phyloP scores from a whole-genome alignment of 2,888 invertebrate species.

The Meganola albula region DNA sequence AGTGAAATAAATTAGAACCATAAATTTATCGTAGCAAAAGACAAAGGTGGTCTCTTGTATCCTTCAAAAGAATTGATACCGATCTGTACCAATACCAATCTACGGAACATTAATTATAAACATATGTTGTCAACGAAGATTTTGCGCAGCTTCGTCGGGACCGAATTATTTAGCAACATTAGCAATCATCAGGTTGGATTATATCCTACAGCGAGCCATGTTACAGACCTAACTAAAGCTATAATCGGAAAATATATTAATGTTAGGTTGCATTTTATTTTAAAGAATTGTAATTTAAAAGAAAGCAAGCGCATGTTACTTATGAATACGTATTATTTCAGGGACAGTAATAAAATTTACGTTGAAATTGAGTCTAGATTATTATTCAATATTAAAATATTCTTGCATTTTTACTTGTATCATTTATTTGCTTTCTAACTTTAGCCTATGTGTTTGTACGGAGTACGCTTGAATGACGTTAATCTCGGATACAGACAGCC shows the following conservation, averaged over 20 bases:
- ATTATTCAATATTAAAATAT: background rate
- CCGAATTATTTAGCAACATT: constrained; percentile 3
- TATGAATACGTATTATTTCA: constrained; percentile 7
- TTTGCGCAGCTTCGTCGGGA: constrained; percentile 5
- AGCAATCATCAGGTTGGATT: constrained; percentile 4
- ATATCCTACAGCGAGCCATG: constrained; percentile 7
- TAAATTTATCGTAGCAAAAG: constrained; percentile 5
- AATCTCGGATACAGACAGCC: background rate
- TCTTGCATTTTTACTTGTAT: background rate
- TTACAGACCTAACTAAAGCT: constrained; percentile 5
- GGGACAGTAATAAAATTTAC: constrained; percentile 1
- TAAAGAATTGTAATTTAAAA: constrained; percentile 5
- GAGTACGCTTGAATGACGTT: background rate
- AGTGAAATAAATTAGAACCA: constrained; percentile 3
- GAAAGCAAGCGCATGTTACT: constrained; percentile 5
- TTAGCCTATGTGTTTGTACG: background rate
- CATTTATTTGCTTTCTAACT: background rate
- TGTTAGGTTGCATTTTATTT: constrained; percentile 7
- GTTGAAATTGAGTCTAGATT: background rate
- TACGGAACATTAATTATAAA: constrained; percentile 2
- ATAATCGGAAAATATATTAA: constrained; percentile 8
- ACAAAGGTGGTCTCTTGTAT: background rate
- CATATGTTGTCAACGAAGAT: constrained; percentile 5
- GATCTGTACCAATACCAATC: constrained; percentile 3
- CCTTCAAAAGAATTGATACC: background rate